These are phyloP conservation scores for Tychaedon coryphoeus DNA, from an alignment of 2,113 vertebrate genomes.

Conservation along the genomic window DNA sequence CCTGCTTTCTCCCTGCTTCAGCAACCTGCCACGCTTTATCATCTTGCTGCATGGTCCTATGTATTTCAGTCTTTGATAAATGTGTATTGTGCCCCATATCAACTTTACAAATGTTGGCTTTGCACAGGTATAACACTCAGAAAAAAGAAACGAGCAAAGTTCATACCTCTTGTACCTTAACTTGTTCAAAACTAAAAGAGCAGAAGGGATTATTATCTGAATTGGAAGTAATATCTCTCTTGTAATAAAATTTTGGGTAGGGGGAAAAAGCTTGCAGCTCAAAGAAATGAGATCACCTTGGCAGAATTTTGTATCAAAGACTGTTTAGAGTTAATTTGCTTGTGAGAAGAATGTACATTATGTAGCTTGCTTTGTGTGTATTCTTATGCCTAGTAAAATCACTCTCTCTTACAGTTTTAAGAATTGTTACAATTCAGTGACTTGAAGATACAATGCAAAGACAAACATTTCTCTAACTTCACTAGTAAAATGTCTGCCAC, in stretches of 20 bases:
- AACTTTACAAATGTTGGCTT: constrained; percentile 75
- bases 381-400: constrained; percentile 34
- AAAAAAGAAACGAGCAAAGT: constrained; percentile 39
- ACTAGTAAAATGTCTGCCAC: neutral
- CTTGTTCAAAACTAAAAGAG: constrained; percentile 54
- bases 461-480: neutral
- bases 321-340: constrained; percentile 69
- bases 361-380: constrained; percentile 54
- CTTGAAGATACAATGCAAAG: constrained; percentile 3
- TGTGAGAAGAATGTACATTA: constrained; percentile 64
- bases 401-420: constrained; percentile 20
- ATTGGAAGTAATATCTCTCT: constrained; percentile 65
- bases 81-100: constrained; percentile 77
- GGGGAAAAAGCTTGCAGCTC: constrained; percentile 13
- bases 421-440: constrained; percentile 15
- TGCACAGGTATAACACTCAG: constrained; percentile 68
- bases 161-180: constrained; percentile 24
- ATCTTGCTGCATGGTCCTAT: constrained; percentile 79
- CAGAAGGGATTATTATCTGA: constrained; percentile 47
- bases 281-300: constrained; percentile 60
- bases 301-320: constrained; percentile 79
- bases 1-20: constrained; percentile 78
- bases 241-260: constrained; percentile 16
- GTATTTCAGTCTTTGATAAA: constrained; percentile 84
- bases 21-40: constrained; percentile 77